Conservation (phyloP, 2,113 vertebrate genomes). For the Oncorhynchus masou region DNA sequence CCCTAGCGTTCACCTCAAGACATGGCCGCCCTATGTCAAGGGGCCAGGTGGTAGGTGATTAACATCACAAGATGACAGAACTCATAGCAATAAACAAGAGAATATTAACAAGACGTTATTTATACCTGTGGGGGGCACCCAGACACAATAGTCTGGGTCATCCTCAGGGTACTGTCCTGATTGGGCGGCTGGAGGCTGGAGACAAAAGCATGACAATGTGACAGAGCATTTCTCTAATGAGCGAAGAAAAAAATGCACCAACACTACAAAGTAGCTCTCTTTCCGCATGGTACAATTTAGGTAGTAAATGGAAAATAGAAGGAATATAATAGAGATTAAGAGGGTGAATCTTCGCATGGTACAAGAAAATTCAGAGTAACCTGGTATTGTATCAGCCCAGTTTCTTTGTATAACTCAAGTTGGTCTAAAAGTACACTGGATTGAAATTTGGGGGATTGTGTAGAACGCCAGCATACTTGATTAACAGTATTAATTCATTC, state of each 20-base stretch:
- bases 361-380: not conserved
- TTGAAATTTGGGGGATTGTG: too few relatives aligned
- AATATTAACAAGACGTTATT: too few relatives aligned
- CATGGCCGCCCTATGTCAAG: not conserved
- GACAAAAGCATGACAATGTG: slow-evolving; percentile 11
- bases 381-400: not conserved
- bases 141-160: slow-evolving; percentile 95
- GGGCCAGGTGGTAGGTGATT: not conserved
- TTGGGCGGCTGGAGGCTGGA: slow-evolving; percentile 58
- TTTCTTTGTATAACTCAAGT: not conserved
- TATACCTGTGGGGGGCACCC: slow-evolving; percentile 92
- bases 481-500: too few relatives aligned
- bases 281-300: not conserved
- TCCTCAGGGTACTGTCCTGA: slow-evolving; percentile 86
- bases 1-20: not conserved
- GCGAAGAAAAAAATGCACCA: not conserved
- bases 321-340: not conserved
- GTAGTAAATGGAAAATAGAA: not conserved
- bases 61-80: not conserved
- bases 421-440: too few relatives aligned
- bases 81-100: not conserved
- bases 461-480: too few relatives aligned
- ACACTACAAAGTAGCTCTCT: not conserved
- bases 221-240: not conserved
- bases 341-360: not conserved